phyloP scores from a whole-genome alignment of 2,113 vertebrate genomes.

The Nannobrachium achirus region DNA sequence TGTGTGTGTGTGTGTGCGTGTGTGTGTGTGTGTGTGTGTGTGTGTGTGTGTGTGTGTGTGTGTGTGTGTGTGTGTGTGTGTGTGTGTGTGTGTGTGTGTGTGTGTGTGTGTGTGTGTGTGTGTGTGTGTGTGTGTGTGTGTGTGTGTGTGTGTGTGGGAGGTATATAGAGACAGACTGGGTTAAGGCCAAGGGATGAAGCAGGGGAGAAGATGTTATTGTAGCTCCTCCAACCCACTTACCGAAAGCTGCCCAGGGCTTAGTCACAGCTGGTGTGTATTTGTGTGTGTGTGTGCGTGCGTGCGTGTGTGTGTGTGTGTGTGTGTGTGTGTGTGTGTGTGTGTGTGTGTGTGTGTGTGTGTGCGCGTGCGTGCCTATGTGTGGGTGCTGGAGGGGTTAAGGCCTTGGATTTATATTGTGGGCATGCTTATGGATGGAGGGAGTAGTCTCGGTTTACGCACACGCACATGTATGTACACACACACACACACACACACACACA shows the following conservation, averaged over 20 bases:
- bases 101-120: constrained; percentile 14
- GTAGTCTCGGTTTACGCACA: constrained; percentile 34
- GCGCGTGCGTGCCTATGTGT: not conserved
- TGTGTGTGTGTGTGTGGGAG: constrained; percentile 22
- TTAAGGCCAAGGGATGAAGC: constrained; percentile 64
- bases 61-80: constrained; percentile 11
- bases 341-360: constrained; percentile 9
- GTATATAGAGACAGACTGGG: constrained; percentile 34
- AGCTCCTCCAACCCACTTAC: constrained; percentile 59
- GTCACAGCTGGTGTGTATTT: constrained; percentile 3
- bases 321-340: too few relatives aligned
- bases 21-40: constrained; percentile 14
- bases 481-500: constrained; percentile 23
- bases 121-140: not conserved
- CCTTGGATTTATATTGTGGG: constrained; percentile 43
- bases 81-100: constrained; percentile 20
- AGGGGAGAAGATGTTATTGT: constrained; percentile 62
- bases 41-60: not conserved
- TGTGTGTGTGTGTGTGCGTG: constrained; percentile 19
- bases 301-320: constrained; percentile 9
- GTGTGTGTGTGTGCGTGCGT: too few relatives aligned
- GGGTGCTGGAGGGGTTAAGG: constrained; percentile 15
- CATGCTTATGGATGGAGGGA: constrained; percentile 25
- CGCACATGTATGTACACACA: constrained; percentile 45
- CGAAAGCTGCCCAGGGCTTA: constrained; percentile 49